These are phyloP conservation scores for Hormaphis cornu DNA, from an alignment of 1,140 invertebrate genomes.

Conservation along the genomic window DNA sequence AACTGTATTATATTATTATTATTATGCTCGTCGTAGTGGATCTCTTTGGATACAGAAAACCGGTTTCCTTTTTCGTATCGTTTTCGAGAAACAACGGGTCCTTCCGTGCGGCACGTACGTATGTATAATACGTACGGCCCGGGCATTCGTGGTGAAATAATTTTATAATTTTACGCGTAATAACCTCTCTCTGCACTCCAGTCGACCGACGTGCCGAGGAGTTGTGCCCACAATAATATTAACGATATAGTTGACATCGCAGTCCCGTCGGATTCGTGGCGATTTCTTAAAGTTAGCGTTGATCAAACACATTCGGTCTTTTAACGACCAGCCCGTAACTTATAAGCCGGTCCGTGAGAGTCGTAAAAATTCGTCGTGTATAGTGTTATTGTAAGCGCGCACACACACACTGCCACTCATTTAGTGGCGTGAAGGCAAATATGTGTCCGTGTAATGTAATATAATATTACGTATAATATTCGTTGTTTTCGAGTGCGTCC, in stretches of 20 bases:
- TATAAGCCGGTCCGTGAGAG: not conserved
- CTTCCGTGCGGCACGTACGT: not conserved
- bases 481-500: no score
- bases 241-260: not conserved
- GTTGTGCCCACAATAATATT: not conserved
- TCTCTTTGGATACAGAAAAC: not conserved
- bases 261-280: no score
- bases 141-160: not conserved
- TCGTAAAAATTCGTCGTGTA: no score
- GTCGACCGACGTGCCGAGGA: no score
- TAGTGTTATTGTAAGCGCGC: no score
- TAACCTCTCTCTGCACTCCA: not conserved
- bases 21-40: not conserved
- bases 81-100: constrained; percentile 1
- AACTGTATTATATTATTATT: no score
- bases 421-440: not conserved
- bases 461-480: not conserved
- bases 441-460: not conserved
- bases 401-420: no score
- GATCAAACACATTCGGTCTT: no score
- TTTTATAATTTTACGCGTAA: not conserved
- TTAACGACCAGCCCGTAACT: no score
- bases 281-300: no score
- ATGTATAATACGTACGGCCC: not conserved
- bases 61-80: not conserved